Evolutionary conservation across 2,113 vertebrate genomes (phyloP), one percentile per base, ranked within the genome.

Genomic region (Salvelinus namaycush): DNA sequence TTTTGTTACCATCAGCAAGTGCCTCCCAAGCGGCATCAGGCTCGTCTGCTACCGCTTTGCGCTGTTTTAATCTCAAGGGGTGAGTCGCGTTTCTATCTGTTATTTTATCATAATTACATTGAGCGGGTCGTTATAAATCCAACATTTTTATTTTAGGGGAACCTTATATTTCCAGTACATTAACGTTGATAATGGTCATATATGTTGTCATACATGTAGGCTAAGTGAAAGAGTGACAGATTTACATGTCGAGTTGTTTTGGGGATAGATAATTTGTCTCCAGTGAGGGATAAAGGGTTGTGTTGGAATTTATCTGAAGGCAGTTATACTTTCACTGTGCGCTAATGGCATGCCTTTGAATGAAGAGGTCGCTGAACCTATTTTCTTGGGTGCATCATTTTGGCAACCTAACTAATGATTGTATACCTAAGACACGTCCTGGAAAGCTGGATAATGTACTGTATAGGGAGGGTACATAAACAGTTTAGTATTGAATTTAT

Each of bases 1-100:
- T 96, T 94, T 91, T 92, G 88, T 96, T 92, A 86, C 94, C 92
- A 89, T 94, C 93, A 88, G 94, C 88, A 93, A 89, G 93, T 90
- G 92, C 87, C 87, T 91, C 79, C 90, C 90, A 89, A 93, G 90
- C 87, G 86, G 84, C 86, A 86, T 88, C 91, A 90, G 90, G 85
- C 92, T 92, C 87, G 39, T 91, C 89, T 91, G 83, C 89, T 89
- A 88, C 88, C 87, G 84, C 89, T 90, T 84, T 81, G 83, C 86
- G 81, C 76, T 89, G 84, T 87, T 91, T 89, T 88, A 82, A 75
- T 91, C 92, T 92, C 82, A 78, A 48, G 81, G 67, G 95, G 97
- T 99, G 91, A 97, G 97, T 95, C 14, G 22, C 20, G 76, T 86
- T 90, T 84, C 12, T 70, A 72, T 69, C 81, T 79, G 70, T 70